Percentiles rank a stretch among this genome's conserved stretches.
Evolutionary conservation across 2,113 vertebrate species (phyloP).

Genomic region (Miniopterus natalensis): DNA sequence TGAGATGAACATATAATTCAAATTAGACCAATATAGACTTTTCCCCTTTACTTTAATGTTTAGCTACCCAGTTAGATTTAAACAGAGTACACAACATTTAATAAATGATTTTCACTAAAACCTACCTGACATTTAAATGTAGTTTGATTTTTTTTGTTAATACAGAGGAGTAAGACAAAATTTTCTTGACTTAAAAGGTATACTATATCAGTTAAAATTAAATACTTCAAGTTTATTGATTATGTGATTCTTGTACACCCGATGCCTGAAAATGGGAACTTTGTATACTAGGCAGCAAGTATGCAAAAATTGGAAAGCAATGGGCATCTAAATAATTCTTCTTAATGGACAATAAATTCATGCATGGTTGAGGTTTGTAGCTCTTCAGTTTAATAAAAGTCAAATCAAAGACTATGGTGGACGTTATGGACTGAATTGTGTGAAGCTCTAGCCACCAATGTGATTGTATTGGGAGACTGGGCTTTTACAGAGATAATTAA

Average conservation of each 20-base stretch:
- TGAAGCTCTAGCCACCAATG: background rate
- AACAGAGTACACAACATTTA: conserved; percentile 88
- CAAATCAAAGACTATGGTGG: conserved; percentile 30
- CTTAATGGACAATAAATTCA: conserved; percentile 60
- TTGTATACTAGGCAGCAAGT: conserved; percentile 44
- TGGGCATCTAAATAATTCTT: conserved; percentile 3
- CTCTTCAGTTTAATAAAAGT: conserved; percentile 50
- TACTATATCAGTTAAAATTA: conserved; percentile 80
- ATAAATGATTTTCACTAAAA: conserved; percentile 89
- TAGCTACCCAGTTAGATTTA: conserved; percentile 90
- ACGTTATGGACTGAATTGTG: background rate
- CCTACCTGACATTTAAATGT: conserved; percentile 88
- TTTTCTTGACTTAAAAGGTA: conserved; percentile 85
- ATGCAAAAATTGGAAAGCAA: conserved; percentile 15
- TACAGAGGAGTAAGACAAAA: conserved; percentile 84
- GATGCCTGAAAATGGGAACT: conserved; percentile 65
- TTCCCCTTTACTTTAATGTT: conserved; percentile 88
- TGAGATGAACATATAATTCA: conserved; percentile 90
- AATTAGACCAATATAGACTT: conserved; percentile 90
- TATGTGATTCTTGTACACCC: conserved; percentile 66
- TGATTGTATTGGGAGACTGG: background rate
- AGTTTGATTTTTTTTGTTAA: conserved; percentile 79
- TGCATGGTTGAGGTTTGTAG: conserved; percentile 14
- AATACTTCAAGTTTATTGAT: conserved; percentile 71
- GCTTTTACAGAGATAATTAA: background rate